Base-by-base conservation (phyloP, 2,888 invertebrate species). In the Agrotis segetum region DNA sequence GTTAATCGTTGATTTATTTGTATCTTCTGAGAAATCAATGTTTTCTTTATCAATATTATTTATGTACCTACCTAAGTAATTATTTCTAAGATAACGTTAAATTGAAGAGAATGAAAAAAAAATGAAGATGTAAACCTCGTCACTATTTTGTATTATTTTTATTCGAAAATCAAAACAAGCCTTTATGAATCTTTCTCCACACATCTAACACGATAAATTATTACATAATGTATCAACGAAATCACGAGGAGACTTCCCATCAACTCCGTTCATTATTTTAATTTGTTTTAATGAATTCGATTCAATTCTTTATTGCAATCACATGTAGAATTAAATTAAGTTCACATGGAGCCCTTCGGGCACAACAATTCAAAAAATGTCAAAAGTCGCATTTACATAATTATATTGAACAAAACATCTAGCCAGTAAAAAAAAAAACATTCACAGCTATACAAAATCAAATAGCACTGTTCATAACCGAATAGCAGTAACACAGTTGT, bases 1-100 rank as follows among this genome's bases (percentile, higher is more conserved):
- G 55, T 60, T 74, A 46, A 55, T 60, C 34, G 24, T n/a, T 47
- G 11, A 3, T 11, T 29, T 62, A 71, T 77, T 74, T 71, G 47
- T 58, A 50, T 4, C 29, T 0, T 17, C 16, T 21, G 2, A 19
- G 19, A 34, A 49, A 44, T 9, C 53, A n/a, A 24, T 47, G 0
- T 7, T 7, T 34, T 34, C 24, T 34, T 34, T 34, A 7, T 34
- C 5, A 7, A 34, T 34, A 34, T 7, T 34, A 34, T 7, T 34
- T 61, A 14, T n/a, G 16, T 24, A 21, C n/a, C 44, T 24, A 21
- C n/a, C 44, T 61, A 44, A 44, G 7, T 21, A 40, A 16, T 9
- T 21, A 11, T 11, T 5, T 40, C 16, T 16, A 17, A 9, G 1
- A 11, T 40, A 40, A 11, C 4, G 40, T 17, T 24, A 9, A 7